Evolutionary conservation across 2,113 vertebrate genomes (phyloP).

Genomic region (Zapornia atra): DNA sequence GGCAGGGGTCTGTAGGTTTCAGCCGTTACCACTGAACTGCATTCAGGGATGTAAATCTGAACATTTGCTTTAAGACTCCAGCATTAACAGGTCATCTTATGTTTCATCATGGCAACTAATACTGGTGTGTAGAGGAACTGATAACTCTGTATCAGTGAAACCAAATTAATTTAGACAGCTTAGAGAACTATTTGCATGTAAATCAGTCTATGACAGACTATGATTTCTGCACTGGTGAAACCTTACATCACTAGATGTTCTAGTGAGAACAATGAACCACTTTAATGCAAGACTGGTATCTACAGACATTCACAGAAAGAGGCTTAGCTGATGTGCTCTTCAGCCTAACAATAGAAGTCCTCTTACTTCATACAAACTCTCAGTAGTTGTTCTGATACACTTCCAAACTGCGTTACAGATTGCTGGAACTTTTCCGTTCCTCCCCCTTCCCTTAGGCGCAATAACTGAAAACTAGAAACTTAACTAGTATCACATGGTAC

Average conservation of each 20-base stretch:
- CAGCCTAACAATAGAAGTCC: neutral
- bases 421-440: neutral
- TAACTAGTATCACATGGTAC: neutral
- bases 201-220: neutral
- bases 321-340: neutral
- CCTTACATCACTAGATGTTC: neutral
- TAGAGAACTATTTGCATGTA: neutral
- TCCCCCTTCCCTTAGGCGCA: neutral
- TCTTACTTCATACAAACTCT: neutral
- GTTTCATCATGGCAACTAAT: neutral
- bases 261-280: neutral
- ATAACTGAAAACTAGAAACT: neutral
- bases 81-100: neutral
- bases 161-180: neutral
- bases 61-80: neutral
- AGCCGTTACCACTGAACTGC: neutral
- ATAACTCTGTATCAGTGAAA: neutral
- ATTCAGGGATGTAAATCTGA: neutral
- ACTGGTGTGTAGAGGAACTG: rapidly evolving
- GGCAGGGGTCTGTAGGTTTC: neutral
- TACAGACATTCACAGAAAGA: neutral
- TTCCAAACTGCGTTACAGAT: neutral
- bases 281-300: neutral
- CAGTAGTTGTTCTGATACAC: neutral
- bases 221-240: neutral